These are phyloP conservation scores for Aurelia coerulea DNA, from an alignment of 30 jellyfish, hydroid and myxozoan species.

Conservation along the genomic window DNA sequence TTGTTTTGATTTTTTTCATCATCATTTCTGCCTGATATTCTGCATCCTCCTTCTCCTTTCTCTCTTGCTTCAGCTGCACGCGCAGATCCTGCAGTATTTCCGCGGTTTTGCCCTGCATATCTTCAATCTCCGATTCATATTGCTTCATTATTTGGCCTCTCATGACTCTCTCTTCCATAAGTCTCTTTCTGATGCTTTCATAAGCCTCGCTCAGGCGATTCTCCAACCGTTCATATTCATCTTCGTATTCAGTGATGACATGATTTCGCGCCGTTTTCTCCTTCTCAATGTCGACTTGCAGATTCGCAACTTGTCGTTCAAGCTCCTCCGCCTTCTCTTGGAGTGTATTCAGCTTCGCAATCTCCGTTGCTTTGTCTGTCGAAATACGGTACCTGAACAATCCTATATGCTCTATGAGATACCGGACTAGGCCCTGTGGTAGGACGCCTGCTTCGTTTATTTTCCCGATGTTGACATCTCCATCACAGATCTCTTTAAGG, in stretches of 20 bases:
- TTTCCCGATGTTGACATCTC: conserved; percentile 3
- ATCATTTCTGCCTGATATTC: conserved; percentile 4
- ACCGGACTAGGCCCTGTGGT: conserved; percentile 26
- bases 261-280: conserved; percentile 55
- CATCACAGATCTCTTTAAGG: conserved; percentile 4
- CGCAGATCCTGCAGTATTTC: conserved; percentile 49
- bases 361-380: conserved; percentile 46
- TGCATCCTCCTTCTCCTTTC: conserved; percentile 63
- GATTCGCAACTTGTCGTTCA: conserved; percentile 9
- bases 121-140: conserved; percentile 64
- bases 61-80: conserved; percentile 64
- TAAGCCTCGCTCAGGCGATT: conserved; percentile 67
- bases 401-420: conserved; percentile 33
- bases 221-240: conserved; percentile 67
- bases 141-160: conserved; percentile 64
- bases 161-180: conserved; percentile 63
- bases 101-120: conserved; percentile 55
- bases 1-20: conserved; percentile 17
- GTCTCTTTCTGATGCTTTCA: conserved; percentile 70
- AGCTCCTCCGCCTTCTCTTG: conserved; percentile 53
- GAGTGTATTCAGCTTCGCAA: conserved; percentile 59
- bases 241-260: conserved; percentile 57
- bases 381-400: conserved; percentile 32
- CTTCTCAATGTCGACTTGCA: conserved; percentile 33
- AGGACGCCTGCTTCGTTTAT: background rate